Base-by-base conservation (phyloP, 2,113 vertebrate species). In the Chloropsis hardwickii region DNA sequence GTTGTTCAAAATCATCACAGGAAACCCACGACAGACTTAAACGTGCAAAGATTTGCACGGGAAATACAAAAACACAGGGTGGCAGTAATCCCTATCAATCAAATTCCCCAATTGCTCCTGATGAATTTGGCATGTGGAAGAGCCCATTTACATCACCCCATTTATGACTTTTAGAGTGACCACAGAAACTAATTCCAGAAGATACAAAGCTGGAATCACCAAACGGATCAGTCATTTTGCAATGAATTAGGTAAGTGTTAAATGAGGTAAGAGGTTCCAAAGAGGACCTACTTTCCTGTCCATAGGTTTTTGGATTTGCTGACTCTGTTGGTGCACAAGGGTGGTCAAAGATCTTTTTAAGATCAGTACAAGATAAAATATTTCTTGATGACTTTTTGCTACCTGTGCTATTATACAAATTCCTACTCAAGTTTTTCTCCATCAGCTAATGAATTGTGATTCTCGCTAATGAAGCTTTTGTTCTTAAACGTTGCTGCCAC, bases 241-340 rank as follows among this genome's bases (percentile, higher is more conserved):
- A 73, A 28, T 7, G 13, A 14, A 74, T 67, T 5, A 2, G 15
- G 48, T 33, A 60, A 67, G 70, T 56, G 9, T 42, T 31, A 82
- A 92, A 45, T 2, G 12, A 62, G 21, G 9, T 24, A 27, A 11
- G 8, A 25, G 37, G 11, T 29, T 85, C 77, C 44, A 58, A 86
- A 56, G 40, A 80, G 7, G 22, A 88, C 18, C 14, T 19, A 5
- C 24, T 50, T 62, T 14, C 40, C 24, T 62, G 17, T 29, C 42
- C 27, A 2, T 13, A 20, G 0, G 0, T n/a, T 44, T 37, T 3
- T 58, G 62, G 21, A 51, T 54, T 60, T 80, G 40, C 56, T 1
- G 0, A 3, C 25, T 47, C 65, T 78, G 7, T 6, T n/a, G 24
- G 35, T 39, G 73, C 10, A 24, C 29, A 57, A 71, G 39, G 37